phyloP scores from a whole-genome alignment of 2,113 vertebrate species.

The Python bivittatus region DNA sequence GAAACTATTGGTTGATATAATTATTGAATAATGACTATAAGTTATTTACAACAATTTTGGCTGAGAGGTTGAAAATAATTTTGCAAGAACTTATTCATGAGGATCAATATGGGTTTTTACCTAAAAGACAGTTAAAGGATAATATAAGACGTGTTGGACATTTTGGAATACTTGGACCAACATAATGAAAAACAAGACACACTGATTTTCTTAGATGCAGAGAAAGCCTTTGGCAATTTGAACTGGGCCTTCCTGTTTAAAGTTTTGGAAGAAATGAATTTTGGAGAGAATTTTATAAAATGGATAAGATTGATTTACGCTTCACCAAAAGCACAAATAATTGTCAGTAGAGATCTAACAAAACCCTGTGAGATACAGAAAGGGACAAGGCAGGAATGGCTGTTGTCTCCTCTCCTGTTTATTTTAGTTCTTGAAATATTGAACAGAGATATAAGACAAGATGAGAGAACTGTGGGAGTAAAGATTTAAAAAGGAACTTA shows the following conservation, averaged over 20 bases:
- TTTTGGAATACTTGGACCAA: background rate
- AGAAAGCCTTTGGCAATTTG: background rate
- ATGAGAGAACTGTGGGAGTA: no score
- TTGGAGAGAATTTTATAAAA: background rate
- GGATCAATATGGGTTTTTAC: background rate
- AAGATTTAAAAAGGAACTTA: no score
- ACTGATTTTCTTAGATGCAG: background rate
- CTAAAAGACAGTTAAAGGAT: background rate
- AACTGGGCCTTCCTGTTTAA: background rate
- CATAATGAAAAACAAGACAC: background rate
- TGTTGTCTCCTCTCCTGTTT: background rate
- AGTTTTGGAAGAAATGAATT: background rate
- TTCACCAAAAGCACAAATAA: background rate
- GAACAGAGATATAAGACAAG: no score
- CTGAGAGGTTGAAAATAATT: background rate
- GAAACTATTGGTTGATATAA: background rate
- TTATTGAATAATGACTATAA: no score
- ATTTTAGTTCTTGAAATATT: no score
- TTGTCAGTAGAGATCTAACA: background rate
- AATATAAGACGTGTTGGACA: background rate
- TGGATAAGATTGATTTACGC: background rate
- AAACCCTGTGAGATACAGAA: background rate
- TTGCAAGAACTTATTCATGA: background rate
- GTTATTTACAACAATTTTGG: no score
- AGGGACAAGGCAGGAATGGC: background rate